Evolutionary conservation across 2,888 invertebrate genomes (phyloP).

Genomic region (Cantharis lateralis): DNA sequence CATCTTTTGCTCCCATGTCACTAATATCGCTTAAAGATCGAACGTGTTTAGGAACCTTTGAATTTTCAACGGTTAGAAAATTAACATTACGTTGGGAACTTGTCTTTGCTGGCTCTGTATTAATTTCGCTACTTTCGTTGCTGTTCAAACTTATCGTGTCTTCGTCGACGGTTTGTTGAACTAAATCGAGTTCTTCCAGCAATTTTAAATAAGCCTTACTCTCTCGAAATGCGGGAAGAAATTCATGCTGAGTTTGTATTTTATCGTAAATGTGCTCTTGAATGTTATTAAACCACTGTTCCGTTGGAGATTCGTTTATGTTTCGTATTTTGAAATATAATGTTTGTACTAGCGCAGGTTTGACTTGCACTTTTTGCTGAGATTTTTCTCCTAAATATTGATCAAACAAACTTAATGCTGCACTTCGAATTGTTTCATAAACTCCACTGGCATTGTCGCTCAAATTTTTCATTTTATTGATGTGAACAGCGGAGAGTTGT

Average conservation of each 20-base stretch:
- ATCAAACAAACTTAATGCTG: constrained; percentile 74
- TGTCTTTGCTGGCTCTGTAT: constrained; percentile 22
- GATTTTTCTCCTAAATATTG: constrained; percentile 78
- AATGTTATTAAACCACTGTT: constrained; percentile 84
- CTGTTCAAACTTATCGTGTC: constrained; percentile 62
- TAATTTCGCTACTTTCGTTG: constrained; percentile 58
- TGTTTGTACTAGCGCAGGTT: constrained; percentile 64
- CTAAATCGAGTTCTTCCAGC: constrained; percentile 72
- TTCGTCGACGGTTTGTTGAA: constrained; percentile 65
- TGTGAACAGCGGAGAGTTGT: constrained; percentile 64
- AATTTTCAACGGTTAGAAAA: constrained; percentile 34
- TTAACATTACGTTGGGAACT: background rate
- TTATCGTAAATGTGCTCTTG: constrained; percentile 72
- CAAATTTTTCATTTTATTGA: constrained; percentile 55
- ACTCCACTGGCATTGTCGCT: constrained; percentile 52
- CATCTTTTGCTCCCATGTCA: constrained; percentile 35
- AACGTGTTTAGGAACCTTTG: constrained; percentile 50
- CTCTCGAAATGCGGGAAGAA: constrained; percentile 68
- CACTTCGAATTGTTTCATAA: constrained; percentile 61
- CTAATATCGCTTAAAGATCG: constrained; percentile 54
- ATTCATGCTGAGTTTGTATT: constrained; percentile 63
- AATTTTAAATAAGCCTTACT: constrained; percentile 71
- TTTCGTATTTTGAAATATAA: constrained; percentile 65
- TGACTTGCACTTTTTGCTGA: constrained; percentile 65
- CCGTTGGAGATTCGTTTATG: constrained; percentile 64